Evolutionary conservation across 2,888 invertebrate genomes (phyloP), one percentile per base, ranked within the genome.

Genomic region (Phalangium opilio): DNA sequence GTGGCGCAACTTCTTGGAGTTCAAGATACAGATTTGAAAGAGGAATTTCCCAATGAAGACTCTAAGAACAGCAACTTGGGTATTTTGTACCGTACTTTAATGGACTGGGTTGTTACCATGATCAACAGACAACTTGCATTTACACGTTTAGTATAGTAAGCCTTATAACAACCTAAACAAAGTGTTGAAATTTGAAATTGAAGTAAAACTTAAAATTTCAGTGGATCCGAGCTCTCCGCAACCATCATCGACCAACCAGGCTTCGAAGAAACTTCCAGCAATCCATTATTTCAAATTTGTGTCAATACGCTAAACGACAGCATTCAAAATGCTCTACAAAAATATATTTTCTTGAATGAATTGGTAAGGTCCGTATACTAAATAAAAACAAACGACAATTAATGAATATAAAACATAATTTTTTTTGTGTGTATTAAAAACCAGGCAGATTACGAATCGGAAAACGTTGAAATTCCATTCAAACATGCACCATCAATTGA

Each of bases 61-160:
- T 27, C 8, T 4, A 27, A 27, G 8, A 4, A 27, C 27, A 27
- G 8, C 8, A 27, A 27, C 8, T 27, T 27, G 27, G 27, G 5
- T 27, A 27, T 83, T 3, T 33, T 66, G 49, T 93, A 90, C 63
- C 77, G 78, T 42, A 74, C 90, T 54, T 65, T 91, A 32, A 80
- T 90, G 53, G 89, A 90, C 67, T 91, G 87, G 79, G 75, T 90
- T 60, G 77, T 90, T 42, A 84, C 83, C 63, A 73, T 77, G 50
- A 80, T 90, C 50, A 91, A 91, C 64, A 75, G 78, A 50, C 84
- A 85, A 60, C 72, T 93, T 55, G 77, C 83, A 10, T 78, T 83
- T 56, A 79, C 83, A 59, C 73, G 85, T 63, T 77, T 81, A n/a
- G 80, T 87, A 51, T 86, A 53, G 44, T 50, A 50, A 33, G 51